These are phyloP conservation scores for Brachionus koreanus DNA, from an alignment of 1,140 invertebrate species.

Conservation along the genomic window DNA sequence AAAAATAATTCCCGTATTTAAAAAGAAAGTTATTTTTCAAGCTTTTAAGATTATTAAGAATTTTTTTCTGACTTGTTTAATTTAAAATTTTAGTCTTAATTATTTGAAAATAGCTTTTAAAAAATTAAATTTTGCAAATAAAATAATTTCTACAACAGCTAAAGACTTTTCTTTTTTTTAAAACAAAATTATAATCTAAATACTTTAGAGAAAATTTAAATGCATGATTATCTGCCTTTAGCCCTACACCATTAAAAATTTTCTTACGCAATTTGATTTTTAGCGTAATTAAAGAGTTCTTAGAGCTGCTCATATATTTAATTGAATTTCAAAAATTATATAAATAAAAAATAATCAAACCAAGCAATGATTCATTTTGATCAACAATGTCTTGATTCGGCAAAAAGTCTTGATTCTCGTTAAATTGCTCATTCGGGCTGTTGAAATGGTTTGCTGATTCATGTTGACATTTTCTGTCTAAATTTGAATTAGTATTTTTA, in stretches of 20 bases:
- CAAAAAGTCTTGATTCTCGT: background rate
- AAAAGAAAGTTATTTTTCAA: background rate
- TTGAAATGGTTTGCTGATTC: background rate
- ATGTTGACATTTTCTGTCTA: background rate
- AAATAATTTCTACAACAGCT: background rate
- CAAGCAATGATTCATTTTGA: slow-evolving; percentile 11
- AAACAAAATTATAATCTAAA: background rate
- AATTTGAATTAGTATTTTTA: slow-evolving; percentile 34
- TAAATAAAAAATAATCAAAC: background rate
- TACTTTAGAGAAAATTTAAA: background rate
- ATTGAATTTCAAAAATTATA: background rate
- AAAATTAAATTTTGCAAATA: background rate
- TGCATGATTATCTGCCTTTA: background rate
- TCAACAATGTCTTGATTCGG: background rate
- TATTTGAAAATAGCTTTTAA: background rate
- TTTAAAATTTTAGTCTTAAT: background rate
- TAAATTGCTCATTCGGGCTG: background rate
- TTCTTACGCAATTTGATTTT: background rate
- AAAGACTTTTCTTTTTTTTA: background rate
- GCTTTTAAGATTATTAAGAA: background rate
- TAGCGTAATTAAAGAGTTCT: background rate
- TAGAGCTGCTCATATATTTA: background rate
- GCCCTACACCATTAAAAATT: background rate
- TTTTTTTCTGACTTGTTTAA: background rate
- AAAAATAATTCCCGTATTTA: no score